Conservation (phyloP, 2,797 vertebrate species). For the Xenopus petersii region DNA sequence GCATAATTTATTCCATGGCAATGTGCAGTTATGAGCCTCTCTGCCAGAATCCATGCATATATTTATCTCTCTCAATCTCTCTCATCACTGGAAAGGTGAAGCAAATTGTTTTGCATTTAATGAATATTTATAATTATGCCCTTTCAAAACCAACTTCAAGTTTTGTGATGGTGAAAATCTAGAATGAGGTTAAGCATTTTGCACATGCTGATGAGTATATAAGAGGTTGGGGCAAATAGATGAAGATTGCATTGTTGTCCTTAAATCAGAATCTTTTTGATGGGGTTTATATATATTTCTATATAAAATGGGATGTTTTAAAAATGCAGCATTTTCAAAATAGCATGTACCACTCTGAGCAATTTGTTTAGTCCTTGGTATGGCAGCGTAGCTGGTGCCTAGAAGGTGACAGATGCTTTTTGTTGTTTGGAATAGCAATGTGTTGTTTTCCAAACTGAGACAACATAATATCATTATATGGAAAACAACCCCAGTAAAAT, state of each 20-base stretch:
- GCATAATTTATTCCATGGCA: neutral
- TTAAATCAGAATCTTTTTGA: neutral
- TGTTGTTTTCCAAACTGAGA: neutral
- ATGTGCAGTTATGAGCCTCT: neutral
- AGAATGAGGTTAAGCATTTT: neutral
- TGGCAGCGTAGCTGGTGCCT: neutral
- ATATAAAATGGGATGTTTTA: too few species aligned
- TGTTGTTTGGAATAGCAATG: neutral
- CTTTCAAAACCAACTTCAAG: slow-evolving; percentile 14
- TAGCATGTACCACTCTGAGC: neutral
- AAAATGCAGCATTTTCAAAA: too few species aligned
- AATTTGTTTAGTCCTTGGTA: neutral
- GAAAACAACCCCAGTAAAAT: neutral
- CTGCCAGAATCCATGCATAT: neutral
- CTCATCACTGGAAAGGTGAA: neutral
- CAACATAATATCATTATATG: neutral
- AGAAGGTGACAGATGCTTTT: neutral
- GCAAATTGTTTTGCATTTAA: slow-evolving; percentile 25
- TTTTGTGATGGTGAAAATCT: slow-evolving; percentile 16
- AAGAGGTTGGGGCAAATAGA: too few species aligned
- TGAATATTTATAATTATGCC: slow-evolving; percentile 37
- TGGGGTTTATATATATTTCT: too few species aligned
- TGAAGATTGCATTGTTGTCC: neutral
- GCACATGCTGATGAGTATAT: neutral
- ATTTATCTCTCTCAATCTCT: slow-evolving; percentile 5